Conservation (phyloP, 2,113 vertebrate species). For the Silurus asotus region DNA sequence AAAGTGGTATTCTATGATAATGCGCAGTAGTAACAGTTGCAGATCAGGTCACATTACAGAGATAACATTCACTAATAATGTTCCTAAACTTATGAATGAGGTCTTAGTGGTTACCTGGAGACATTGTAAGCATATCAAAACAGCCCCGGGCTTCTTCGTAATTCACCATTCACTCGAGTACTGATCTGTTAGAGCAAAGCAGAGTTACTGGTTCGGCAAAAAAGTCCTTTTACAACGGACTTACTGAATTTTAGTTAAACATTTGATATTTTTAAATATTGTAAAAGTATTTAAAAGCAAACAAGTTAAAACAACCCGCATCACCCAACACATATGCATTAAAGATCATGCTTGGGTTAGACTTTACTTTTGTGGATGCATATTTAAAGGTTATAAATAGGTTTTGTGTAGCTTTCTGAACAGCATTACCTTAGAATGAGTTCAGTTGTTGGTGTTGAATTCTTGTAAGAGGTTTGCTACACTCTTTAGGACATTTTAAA, state of each 20-base stretch:
- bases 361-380: not conserved
- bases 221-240: not conserved
- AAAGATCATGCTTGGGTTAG: not conserved
- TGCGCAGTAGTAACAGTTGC: not conserved
- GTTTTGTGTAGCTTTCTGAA: not conserved
- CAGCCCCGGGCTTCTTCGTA: not conserved
- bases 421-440: not conserved
- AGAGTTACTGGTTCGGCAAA: not conserved
- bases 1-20: not conserved
- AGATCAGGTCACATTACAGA: not conserved
- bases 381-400: not conserved
- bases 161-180: slow-evolving; percentile 5
- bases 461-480: not conserved
- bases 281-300: not conserved
- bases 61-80: not conserved
- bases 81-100: not conserved
- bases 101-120: slow-evolving; percentile 7
- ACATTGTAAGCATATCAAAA: slow-evolving; percentile 33
- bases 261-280: not conserved
- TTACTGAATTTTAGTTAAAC: not conserved
- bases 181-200: slow-evolving; percentile 15
- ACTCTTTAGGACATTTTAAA: not conserved
- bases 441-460: not conserved
- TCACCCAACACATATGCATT: not conserved
- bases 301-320: not conserved